Base-by-base conservation (phyloP, 2,888 invertebrate species). In the Caradrina kadenii region DNA sequence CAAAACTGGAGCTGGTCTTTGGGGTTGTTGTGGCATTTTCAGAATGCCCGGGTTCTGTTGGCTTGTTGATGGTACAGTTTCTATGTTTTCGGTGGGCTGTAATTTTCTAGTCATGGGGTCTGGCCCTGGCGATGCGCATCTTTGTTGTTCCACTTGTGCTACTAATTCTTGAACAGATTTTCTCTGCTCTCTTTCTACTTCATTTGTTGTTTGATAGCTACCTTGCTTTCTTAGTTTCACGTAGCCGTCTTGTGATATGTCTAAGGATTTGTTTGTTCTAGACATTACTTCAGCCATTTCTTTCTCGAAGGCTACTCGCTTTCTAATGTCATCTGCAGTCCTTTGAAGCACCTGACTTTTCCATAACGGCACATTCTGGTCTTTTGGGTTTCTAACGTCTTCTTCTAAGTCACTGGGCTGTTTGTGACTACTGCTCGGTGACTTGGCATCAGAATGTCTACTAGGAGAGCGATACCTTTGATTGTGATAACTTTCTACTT, bases 121-220 rank as follows among this genome's bases (percentile, higher is more conserved):
- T 2, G 94, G 94, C 8, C 93, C 94, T 3, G 94, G 95, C 6
- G 93, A 92, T 83, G 88, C 86, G 85, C 93, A 85, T 87, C 94
- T 87, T 68, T 95, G 94, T 63, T 96, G 94, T 88, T 97, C 97
- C 13, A 97, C 96, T 86, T 96, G 96, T 1, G 97, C 97, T 31
- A 97, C 97, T 80, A 97, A 90, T 85, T 97, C 97, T 83, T 97
- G 97, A 0, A 97, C 97, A 0, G 96, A 96, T 80, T 95, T 96
- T 55, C 97, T 93, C 2, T 93, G 93, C 61, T 93, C 93, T 73
- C 92, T 92, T 61, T 90, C 92, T 22, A 58, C 17, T 6, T 84
- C 81, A 26, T 90, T 82, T 52, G 81, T 81, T 52, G 78, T 88
- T 31, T 91, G 91, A 77, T 90, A 90, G 63, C 81, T 91, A 1